A percentile compares a stretch with the other conserved stretches of the same genome.
These are phyloP conservation scores for Temnothorax curvispinosus DNA, from an alignment of 1,140 invertebrate genomes.

Conservation along the genomic window DNA sequence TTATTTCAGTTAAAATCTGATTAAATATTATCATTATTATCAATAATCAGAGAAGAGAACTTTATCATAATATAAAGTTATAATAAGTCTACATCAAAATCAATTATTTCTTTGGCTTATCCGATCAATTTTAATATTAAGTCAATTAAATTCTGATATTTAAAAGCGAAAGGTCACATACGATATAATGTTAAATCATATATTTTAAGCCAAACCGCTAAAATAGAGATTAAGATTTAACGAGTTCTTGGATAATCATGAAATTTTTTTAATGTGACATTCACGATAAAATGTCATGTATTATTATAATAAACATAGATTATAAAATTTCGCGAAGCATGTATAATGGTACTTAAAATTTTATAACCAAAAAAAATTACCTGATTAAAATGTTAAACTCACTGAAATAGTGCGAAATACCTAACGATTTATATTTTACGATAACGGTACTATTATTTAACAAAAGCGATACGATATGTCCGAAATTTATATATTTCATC, in stretches of 20 bases:
- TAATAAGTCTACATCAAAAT: not conserved
- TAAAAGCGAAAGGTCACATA: not conserved
- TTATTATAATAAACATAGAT: slow-evolving; percentile 8
- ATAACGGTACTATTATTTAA: not conserved
- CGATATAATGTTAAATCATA: not conserved
- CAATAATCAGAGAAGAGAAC: not conserved
- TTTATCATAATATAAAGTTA: slow-evolving; percentile 1
- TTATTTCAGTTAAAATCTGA: not conserved
- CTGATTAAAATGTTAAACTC: not conserved
- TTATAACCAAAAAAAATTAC: not conserved
- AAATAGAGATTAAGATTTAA: slow-evolving; percentile 24
- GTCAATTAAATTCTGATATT: not conserved
- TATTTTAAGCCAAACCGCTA: not conserved
- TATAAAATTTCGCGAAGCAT: not conserved
- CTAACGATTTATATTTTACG: not conserved
- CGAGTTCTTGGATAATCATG: not conserved
- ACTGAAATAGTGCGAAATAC: not conserved
- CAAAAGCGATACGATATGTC: not conserved
- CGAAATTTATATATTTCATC: slow-evolving; percentile 11
- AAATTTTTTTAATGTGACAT: not conserved
- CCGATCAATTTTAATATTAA: not conserved
- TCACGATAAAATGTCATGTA: not conserved
- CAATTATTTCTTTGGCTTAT: not conserved
- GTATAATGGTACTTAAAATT: not conserved
- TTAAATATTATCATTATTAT: slow-evolving; percentile 5